Conservation (phyloP, 1,140 invertebrate genomes). For the Platorchestia sp. region DNA sequence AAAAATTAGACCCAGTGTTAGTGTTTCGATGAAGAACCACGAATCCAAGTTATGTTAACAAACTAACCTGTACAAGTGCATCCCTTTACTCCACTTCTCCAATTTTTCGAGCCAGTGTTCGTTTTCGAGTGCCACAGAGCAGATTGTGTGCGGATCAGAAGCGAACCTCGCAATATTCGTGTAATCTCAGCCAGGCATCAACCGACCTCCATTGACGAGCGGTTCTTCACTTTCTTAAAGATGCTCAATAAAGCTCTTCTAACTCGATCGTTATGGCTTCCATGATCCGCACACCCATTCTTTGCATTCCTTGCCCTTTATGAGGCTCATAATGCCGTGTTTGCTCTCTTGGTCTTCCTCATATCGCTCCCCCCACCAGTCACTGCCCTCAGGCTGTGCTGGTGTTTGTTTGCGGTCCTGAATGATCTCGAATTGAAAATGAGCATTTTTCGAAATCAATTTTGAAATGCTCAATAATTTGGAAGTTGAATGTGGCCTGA, state of each 20-base stretch:
- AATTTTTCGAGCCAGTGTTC: not conserved
- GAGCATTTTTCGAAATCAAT: not conserved
- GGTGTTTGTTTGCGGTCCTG: not conserved
- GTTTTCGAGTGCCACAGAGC: not conserved
- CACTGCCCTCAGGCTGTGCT: not conserved
- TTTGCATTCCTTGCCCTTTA: slow-evolving; percentile 27
- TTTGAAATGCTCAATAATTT: not conserved
- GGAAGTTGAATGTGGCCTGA: not conserved
- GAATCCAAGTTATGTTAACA: not conserved
- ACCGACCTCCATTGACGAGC: slow-evolving; percentile 20
- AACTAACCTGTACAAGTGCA: not conserved
- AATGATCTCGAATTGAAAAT: not conserved
- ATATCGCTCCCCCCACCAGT: not conserved
- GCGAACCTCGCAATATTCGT: not conserved
- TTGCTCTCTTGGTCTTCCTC: slow-evolving; percentile 4
- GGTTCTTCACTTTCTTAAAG: not conserved
- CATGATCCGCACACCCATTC: not conserved
- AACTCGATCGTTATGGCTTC: slow-evolving; percentile 39
- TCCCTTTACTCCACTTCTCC: not conserved
- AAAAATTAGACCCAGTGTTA: not conserved
- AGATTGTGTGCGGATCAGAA: not conserved
- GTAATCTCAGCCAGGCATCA: slow-evolving; percentile 7
- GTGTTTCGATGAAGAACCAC: not conserved
- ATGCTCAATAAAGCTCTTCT: slow-evolving; percentile 20
- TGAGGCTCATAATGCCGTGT: slow-evolving; percentile 12